Evolutionary conservation across 1,140 invertebrate genomes (phyloP).

Genomic region (Leptopilina clavipes): DNA sequence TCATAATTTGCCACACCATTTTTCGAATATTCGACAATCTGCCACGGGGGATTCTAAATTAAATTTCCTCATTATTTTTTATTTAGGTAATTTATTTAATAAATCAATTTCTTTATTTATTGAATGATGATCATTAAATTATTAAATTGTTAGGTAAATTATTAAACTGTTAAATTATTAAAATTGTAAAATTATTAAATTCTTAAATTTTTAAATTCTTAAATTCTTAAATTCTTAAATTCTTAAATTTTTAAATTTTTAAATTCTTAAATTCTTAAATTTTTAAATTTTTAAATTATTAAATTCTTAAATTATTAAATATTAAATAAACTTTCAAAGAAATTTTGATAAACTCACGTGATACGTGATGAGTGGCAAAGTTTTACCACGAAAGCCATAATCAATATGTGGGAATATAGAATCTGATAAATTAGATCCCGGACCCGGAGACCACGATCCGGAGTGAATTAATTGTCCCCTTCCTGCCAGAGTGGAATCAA

Average conservation of each 20-base stretch:
- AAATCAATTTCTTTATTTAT: no score
- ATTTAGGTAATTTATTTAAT: background rate
- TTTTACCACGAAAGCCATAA: constrained; percentile 86
- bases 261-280: no score
- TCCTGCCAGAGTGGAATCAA: constrained; percentile 45
- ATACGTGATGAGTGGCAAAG: constrained; percentile 80
- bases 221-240: no score
- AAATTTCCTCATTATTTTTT: background rate
- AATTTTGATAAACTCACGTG: constrained; percentile 77
- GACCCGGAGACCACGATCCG: constrained; percentile 83
- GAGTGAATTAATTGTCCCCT: constrained; percentile 76
- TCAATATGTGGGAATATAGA: constrained; percentile 86
- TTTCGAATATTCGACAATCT: constrained; percentile 79
- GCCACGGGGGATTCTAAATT: constrained; percentile 89
- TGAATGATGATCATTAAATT: no score
- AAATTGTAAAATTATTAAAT: no score
- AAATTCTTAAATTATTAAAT: no score
- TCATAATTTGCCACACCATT: constrained; percentile 77
- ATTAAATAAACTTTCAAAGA: background rate
- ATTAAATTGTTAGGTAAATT: no score
- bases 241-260: no score
- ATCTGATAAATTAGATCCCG: constrained; percentile 81
- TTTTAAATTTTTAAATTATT: no score
- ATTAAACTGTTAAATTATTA: no score
- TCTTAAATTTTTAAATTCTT: no score